A percentile compares a stretch with the other conserved stretches of the same genome.
These are phyloP conservation scores for Noctua comes DNA, from an alignment of 2,888 invertebrate species.

Conservation along the genomic window DNA sequence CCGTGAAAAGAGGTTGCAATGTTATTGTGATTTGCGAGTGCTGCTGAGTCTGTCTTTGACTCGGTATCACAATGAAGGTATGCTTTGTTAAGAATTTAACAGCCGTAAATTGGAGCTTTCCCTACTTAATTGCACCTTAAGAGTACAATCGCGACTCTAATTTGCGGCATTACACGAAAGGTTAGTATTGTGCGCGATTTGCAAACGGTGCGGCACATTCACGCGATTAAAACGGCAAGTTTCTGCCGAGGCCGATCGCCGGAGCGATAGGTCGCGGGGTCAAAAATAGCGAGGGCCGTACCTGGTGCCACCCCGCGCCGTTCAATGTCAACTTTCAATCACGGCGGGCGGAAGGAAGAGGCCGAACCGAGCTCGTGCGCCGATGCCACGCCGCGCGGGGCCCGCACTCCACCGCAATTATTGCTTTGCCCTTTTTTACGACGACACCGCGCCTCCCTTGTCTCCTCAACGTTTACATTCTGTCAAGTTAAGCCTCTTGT, in stretches of 20 bases:
- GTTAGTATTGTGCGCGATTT: conserved; percentile 80
- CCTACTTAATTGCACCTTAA: conserved; percentile 74
- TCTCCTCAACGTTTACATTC: conserved; percentile 81
- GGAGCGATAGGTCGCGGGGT: conserved; percentile 88
- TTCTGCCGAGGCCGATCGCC: conserved; percentile 88
- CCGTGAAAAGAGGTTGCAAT: conserved; percentile 14
- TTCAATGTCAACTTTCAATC: conserved; percentile 90
- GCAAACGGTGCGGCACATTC: conserved; percentile 85
- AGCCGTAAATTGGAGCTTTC: conserved; percentile 67
- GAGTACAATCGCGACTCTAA: conserved; percentile 76
- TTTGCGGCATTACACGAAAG: conserved; percentile 80
- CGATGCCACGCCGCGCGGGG: conserved; percentile 71
- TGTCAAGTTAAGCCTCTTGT: conserved; percentile 82
- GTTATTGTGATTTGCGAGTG: conserved; percentile 2
- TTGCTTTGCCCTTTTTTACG: conserved; percentile 83
- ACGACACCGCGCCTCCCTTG: conserved; percentile 76
- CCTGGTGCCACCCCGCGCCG: conserved; percentile 88
- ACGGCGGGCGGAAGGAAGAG: conserved; percentile 86
- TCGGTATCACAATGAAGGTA: conserved; percentile 43
- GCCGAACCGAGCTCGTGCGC: conserved; percentile 82
- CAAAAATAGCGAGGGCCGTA: conserved; percentile 88
- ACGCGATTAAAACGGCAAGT: conserved; percentile 87
- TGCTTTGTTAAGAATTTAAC: conserved; percentile 25
- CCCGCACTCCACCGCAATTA: conserved; percentile 79
- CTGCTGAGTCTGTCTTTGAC: conserved; percentile 35